These are phyloP conservation scores for Chromis chromis DNA, from an alignment of 2,797 vertebrate genomes.

Conservation along the genomic window DNA sequence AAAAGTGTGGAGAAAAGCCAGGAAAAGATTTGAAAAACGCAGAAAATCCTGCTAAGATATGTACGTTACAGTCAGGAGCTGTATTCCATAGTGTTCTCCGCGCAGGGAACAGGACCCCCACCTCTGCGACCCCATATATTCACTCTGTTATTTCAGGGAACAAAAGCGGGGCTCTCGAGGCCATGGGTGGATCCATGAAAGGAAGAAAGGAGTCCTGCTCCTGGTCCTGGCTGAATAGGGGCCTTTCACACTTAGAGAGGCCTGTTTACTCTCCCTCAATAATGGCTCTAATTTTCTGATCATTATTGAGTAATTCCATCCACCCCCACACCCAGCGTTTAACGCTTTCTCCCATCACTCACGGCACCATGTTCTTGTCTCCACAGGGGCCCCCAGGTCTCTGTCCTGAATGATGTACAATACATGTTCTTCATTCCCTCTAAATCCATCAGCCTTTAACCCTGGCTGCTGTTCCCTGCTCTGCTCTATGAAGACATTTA, in stretches of 20 bases:
- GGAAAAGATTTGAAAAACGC: conserved; percentile 3
- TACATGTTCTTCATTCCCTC: conserved; percentile 40
- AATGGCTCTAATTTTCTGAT: conserved; percentile 88
- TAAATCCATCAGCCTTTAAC: conserved; percentile 19
- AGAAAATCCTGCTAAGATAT: not conserved
- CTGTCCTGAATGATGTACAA: conserved; percentile 42
- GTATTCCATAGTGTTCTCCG: conserved; percentile 44
- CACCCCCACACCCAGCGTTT: conserved; percentile 74
- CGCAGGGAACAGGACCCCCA: conserved; percentile 54
- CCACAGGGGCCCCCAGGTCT: conserved; percentile 33
- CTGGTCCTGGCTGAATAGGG: conserved; percentile 82
- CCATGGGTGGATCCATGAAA: conserved; percentile 82
- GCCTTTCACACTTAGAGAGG: conserved; percentile 85
- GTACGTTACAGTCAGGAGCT: conserved; percentile 48
- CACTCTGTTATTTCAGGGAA: conserved; percentile 81
- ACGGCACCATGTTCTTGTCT: conserved; percentile 47
- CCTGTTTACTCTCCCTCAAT: conserved; percentile 88
- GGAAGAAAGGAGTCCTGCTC: conserved; percentile 83
- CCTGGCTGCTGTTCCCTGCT: conserved; percentile 27
- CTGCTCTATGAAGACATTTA: conserved; percentile 14
- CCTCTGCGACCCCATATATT: conserved; percentile 65
- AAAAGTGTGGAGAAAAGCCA: not conserved
- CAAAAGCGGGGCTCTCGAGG: conserved; percentile 83
- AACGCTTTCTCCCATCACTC: conserved; percentile 74
- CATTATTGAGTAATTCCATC: conserved; percentile 87